phyloP scores from a whole-genome alignment of 37 sponge, comb jelly and placozoan species.

The Agelas oroides region DNA sequence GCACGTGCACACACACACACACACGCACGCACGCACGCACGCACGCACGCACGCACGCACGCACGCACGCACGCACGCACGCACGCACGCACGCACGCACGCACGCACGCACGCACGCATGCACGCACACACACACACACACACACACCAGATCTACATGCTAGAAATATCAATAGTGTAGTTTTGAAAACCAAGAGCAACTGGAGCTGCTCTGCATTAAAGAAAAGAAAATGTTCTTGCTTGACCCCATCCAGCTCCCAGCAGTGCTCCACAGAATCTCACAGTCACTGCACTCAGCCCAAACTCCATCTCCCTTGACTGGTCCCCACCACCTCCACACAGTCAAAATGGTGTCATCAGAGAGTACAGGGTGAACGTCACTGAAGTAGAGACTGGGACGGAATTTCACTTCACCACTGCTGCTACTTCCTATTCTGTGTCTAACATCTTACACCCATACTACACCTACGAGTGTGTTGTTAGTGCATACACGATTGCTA shows the following conservation, averaged over 20 bases:
- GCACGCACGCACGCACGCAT: no score
- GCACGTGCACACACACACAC: no score
- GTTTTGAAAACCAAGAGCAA: no score
- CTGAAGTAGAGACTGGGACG: not conserved
- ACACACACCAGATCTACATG: no score
- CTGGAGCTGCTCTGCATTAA: no score
- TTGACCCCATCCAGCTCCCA: constrained; percentile 24
- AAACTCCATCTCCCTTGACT: constrained; percentile 23
- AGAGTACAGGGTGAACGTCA: not conserved
- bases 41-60: no score
- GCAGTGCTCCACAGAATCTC: constrained; percentile 41
- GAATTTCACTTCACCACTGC: not conserved
- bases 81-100: no score
- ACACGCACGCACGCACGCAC: no score
- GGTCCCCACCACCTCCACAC: constrained; percentile 22
- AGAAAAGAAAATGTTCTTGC: no score
- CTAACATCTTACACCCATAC: constrained; percentile 3
- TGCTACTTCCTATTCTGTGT: constrained; percentile 5
- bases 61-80: no score
- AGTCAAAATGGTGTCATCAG: constrained; percentile 42
- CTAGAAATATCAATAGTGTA: no score
- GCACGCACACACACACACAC: no score
- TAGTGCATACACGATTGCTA: constrained; percentile 12
- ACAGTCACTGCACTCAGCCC: not conserved
- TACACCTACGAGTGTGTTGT: constrained; percentile 6